Conservation (phyloP, 2,797 vertebrate genomes). For the Pyrocephalus nanus region DNA sequence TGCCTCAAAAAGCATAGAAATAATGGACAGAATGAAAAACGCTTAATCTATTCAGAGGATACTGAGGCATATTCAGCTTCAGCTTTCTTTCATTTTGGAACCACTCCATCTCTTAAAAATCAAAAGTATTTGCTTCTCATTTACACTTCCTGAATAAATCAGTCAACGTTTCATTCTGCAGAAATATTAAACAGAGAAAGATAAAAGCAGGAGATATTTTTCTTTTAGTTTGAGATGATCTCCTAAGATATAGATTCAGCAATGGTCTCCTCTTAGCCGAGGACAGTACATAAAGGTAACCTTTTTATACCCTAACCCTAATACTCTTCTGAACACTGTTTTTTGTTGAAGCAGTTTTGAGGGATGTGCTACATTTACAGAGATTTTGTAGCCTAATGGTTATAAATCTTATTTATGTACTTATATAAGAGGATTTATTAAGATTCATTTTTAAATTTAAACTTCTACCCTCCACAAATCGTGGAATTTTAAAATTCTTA, state of each 20-base stretch:
- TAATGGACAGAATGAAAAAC: neutral
- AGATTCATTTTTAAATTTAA: neutral
- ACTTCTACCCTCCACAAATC: neutral
- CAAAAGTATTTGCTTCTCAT: neutral
- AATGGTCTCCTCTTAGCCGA: neutral
- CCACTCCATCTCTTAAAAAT: neutral
- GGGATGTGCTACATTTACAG: neutral
- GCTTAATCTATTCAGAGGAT: neutral
- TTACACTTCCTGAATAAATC: neutral
- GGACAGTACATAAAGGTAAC: neutral
- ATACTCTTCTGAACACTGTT: neutral
- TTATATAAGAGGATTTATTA: neutral
- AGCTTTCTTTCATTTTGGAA: neutral
- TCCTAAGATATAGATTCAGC: neutral
- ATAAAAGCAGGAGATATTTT: neutral
- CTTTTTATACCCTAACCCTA: neutral
- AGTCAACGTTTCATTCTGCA: neutral
- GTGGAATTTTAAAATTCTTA: neutral
- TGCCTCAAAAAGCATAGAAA: neutral
- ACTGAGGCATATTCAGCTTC: neutral
- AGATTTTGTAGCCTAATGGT: neutral
- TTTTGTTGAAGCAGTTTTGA: neutral
- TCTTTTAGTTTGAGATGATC: neutral
- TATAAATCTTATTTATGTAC: neutral
- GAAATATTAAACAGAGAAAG: neutral